Conservation (phyloP, 1,140 invertebrate species). For the Aphis craccivora region DNA sequence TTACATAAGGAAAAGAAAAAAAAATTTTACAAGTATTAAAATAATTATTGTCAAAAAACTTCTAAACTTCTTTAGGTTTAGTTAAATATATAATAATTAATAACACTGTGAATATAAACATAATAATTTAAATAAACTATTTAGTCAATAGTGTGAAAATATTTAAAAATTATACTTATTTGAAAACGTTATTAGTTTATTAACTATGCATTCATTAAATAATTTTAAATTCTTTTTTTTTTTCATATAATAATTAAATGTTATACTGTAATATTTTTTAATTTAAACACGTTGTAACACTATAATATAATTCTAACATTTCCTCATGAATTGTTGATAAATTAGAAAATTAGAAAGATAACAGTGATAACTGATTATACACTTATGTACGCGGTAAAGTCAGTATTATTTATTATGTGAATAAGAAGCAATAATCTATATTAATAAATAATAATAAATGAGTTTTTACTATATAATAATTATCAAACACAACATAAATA, state of each 20-base stretch:
- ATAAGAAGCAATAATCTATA: background rate
- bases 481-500: background rate
- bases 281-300: background rate
- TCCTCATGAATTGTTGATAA: conserved; percentile 15
- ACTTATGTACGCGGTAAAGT: background rate
- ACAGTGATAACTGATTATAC: background rate
- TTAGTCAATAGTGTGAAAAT: background rate
- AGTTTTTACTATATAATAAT: background rate
- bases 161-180: background rate
- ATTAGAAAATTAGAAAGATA: conserved; percentile 3
- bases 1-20: background rate
- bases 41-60: background rate
- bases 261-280: background rate
- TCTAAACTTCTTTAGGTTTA: background rate
- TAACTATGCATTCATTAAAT: background rate
- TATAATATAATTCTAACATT: background rate
- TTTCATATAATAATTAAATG: background rate
- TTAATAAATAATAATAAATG: conserved; percentile 11
- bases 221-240: background rate
- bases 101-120: too few species aligned
- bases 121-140: background rate
- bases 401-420: conserved; percentile 12
- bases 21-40: background rate
- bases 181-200: background rate
- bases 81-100: background rate